A percentile compares a stretch with the other conserved stretches of the same genome.
phyloP scores from a whole-genome alignment of 2,888 invertebrate species.

The Eilema griseolum region DNA sequence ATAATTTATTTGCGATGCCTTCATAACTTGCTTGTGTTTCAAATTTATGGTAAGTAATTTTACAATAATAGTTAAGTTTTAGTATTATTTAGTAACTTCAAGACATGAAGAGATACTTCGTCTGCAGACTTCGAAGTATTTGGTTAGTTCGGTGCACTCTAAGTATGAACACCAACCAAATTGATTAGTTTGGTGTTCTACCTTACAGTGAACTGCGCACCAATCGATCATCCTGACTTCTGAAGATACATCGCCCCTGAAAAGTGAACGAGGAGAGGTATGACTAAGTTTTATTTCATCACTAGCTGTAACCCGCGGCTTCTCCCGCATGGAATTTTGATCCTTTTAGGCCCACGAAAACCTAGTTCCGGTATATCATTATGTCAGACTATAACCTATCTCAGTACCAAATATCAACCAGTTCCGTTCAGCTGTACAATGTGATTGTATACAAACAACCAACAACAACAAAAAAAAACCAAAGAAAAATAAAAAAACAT shows the following conservation, averaged over 20 bases:
- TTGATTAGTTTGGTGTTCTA: slow-evolving; percentile 96
- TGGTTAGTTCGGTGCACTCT: slow-evolving; percentile 90
- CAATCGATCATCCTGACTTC: slow-evolving; percentile 52
- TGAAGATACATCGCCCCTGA: slow-evolving; percentile 56
- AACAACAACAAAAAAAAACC: too few relatives aligned
- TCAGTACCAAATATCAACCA: too few relatives aligned
- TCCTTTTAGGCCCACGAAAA: too few relatives aligned
- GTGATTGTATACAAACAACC: too few relatives aligned
- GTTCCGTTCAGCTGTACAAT: too few relatives aligned
- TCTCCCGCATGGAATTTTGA: too few relatives aligned
- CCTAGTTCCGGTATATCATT: too few relatives aligned
- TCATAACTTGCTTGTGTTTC: not conserved
- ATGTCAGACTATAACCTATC: too few relatives aligned
- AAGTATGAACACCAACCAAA: slow-evolving; percentile 97
- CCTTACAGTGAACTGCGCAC: slow-evolving; percentile 96
- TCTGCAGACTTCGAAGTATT: slow-evolving; percentile 23
- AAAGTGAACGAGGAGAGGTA: slow-evolving; percentile 37
- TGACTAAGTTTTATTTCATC: not conserved
- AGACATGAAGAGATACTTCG: slow-evolving; percentile 14
- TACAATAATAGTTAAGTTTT: not conserved
- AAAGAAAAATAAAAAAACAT: too few relatives aligned
- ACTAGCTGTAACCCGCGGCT: too few relatives aligned
- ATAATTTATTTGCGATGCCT: not conserved
- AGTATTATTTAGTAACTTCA: slow-evolving; percentile 18
- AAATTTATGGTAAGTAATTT: not conserved